phyloP scores from a whole-genome alignment of 2,113 vertebrate species.

The Lepisosteus osseus region DNA sequence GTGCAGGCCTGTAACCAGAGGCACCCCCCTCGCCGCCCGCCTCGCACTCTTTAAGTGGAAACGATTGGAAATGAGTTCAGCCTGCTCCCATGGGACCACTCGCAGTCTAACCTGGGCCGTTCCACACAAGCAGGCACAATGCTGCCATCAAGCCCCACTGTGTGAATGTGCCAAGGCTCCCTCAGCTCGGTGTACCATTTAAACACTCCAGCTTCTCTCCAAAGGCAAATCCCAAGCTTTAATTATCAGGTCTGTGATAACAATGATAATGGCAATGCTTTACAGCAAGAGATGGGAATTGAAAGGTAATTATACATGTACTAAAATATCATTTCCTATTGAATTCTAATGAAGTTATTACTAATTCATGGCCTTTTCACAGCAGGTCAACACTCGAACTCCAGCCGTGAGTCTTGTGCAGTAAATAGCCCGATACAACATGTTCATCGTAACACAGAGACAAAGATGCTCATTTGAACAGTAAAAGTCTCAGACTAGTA shows the following conservation, averaged over 20 bases:
- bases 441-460: too few species aligned
- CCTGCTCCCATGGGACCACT: conserved; percentile 26
- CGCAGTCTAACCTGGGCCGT: conserved; percentile 21
- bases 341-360: too few species aligned
- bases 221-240: background rate
- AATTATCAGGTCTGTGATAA: background rate
- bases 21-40: conserved; percentile 13
- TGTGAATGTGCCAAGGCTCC: background rate
- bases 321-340: background rate
- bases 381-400: too few species aligned
- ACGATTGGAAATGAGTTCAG: conserved; percentile 42
- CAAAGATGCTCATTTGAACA: too few species aligned
- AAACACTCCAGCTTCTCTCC: background rate
- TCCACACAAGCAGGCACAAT: background rate
- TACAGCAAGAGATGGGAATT: background rate
- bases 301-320: background rate
- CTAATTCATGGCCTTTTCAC: too few species aligned
- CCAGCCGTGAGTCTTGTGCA: too few species aligned
- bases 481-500: too few species aligned
- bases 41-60: conserved; percentile 29
- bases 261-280: background rate
- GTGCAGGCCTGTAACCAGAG: conserved; percentile 55
- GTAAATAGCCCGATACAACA: too few species aligned
- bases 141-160: conserved; percentile 12
- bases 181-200: background rate